Evolutionary conservation across 2,797 vertebrate genomes (phyloP), one percentile per base, ranked within the genome.

Genomic region (Falco peregrinus): DNA sequence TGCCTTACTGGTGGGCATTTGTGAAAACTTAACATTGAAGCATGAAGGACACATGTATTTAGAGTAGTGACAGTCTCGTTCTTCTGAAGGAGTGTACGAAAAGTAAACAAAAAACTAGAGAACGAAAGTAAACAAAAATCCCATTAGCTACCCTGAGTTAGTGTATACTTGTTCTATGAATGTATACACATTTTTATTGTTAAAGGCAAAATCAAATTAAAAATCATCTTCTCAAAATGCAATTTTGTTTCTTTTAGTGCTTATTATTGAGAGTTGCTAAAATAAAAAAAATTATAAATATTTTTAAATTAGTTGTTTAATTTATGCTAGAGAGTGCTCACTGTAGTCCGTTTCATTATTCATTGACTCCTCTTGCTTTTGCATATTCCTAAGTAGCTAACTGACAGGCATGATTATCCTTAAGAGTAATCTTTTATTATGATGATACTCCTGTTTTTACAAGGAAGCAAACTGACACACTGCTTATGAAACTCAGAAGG

Each of bases 201-300:
- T 93, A 63, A 91, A 86, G 65, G 54, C 28, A 90, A 74, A 86
- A 71, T 69, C 16, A 56, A 75, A 77, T 80, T 80, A 33, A 77
- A 88, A 82, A 56, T n/a, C 1, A 26, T 84, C 10, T 45, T 81
- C 17, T 91, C 10, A 64, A 93, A 87, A 43, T 61, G 19, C 37
- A 53, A 0, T 64, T 93, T 91, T 80, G 12, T 60, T 75, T 12
- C 22, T 57, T 87, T 81, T 68, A 68, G 31, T 80, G 57, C n/a
- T 48, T 67, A 3, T 63, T 26, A 43, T 20, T 70, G 48, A 65
- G 18, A 80, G 10, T 14, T 83, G 57, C 37, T 87, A 80, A 90
- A 85, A 84, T 69, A 78, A 87, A 91, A 85, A 84, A 65, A 78
- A 87, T 89, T 33, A 9, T 78, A 90, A 95, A 43, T 68, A 84